Base-by-base conservation (phyloP, 2,113 vertebrate species). In the Cryptoleucopteryx plumbea region DNA sequence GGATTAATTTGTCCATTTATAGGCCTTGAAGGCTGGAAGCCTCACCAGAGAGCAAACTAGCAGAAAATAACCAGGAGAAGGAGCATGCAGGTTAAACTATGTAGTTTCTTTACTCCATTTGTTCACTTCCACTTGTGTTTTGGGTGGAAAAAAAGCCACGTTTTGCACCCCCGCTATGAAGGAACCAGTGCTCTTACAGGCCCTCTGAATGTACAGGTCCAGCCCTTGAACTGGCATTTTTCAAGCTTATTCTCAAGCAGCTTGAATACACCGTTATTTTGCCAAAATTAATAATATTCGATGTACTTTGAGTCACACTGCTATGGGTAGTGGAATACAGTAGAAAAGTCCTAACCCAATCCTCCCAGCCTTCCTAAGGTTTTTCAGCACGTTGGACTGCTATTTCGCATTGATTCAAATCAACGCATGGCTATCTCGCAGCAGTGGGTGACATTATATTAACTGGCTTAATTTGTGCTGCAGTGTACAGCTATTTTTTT, bases 381-480 rank as follows among this genome's bases (percentile, higher is more conserved):
- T 74, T 91, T 84, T 61, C 61, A 58, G 43, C 52, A 50, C 0
- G 1, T 38, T 87, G 50, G 52, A 71, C 10, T 61, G 61, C 29
- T 42, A 50, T 74, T 92, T 89, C 55, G 43, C 42, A 38, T 8
- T 29, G 31, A 79, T 31, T 83, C 27, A 42, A 58, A 82, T 19
- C 53, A 80, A 58, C 5, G 31, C 6, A 13, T 7, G 16, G 55
- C 47, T 42, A 7, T 27, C 43, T 86, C 3, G 0, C n/a, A 67
- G 52, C 53, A 63, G n/a, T n/a, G 32, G 7, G 31, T 0, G 0
- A 82, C 29, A 14, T 62, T 32, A 42, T 4, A 56, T 25, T 27
- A 94, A 52, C 29, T 5, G 0, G 43, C 4, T 67, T 38, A 26
- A n/a, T 74, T n/a, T 63, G 9, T 67, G 29, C 56, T 82, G 48